These are phyloP conservation scores for Scalopus aquaticus DNA, from an alignment of 2,113 vertebrate genomes.

Conservation along the genomic window DNA sequence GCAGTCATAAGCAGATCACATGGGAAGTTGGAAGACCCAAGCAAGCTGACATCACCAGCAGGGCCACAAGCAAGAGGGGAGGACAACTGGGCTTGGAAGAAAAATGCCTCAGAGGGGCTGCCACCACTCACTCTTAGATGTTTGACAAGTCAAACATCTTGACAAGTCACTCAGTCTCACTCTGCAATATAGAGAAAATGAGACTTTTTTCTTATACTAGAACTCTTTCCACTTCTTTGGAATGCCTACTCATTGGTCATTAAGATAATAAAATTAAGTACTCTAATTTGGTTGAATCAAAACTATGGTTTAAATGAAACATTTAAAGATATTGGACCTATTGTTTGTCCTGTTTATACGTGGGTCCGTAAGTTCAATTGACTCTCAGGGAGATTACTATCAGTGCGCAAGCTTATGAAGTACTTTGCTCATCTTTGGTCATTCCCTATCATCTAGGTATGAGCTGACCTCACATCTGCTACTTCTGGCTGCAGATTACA, in stretches of 20 bases:
- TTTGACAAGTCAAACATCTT: no score
- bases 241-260: no score
- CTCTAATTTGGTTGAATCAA: not conserved
- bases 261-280: not conserved
- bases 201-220: not conserved
- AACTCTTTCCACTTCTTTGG: not conserved
- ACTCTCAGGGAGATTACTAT: no score
- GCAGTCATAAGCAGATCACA: no score
- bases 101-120: not conserved
- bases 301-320: not conserved
- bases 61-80: not conserved
- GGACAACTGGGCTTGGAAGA: not conserved
- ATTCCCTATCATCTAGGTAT: no score
- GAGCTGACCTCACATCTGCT: no score
- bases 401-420: no score
- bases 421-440: no score
- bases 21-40: no score
- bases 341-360: not conserved
- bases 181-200: not conserved
- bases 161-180: not conserved
- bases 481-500: no score
- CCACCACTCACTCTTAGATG: accelerated
- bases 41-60: no score
- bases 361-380: no score
- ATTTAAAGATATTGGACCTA: not conserved